Base-by-base conservation (phyloP, 2,888 invertebrate species). In the Macrosiphum euphorbiae region DNA sequence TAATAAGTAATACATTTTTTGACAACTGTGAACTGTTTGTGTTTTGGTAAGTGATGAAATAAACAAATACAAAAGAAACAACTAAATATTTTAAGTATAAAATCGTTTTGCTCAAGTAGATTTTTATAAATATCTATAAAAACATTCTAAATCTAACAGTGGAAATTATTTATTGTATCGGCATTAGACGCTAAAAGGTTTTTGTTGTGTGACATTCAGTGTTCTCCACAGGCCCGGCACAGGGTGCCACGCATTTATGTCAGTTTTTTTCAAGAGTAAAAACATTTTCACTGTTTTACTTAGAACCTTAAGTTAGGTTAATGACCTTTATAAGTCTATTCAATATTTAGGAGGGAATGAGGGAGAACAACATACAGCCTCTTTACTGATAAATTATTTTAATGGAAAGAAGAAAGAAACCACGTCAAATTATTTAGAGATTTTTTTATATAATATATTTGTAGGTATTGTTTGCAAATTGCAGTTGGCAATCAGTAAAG, bases 151-250 rank as follows among this genome's bases (percentile, higher is more conserved):
- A 67, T 20, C 20, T 20, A 55, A 91, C 44, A 91, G 41, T 16
- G 16, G 1, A 44, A 44, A 85, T 85, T 28, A 28, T 84, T 90
- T 84, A 58, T 20, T 91, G 13, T 84, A 52, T 61, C 47, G 11
- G 26, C 61, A 55, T 41, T 13, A n/a, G 13, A 52, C 24, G 44
- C 52, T 91, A 91, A 91, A 85, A 91, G 91, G 91, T 91, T 91
- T 91, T 85, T 85, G 84, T 28, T 85, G 91, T 78, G 13, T 84
- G 5, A 78, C 13, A 50, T 26, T 55, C 41, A 13, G 13, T 88
- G 50, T 47, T 85, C 55, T 91, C 91, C 20, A 11, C 24, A n/a
- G n/a, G n/a, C n/a, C n/a, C n/a, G n/a, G n/a, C n/a, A n/a, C n/a
- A 20, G 91, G 91, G 85, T 55, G 84, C 41, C 52, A 84, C 24